Evolutionary conservation across 2,888 invertebrate genomes (phyloP), one percentile per base, ranked within the genome.

Genomic region (Hermaeophaga mercurialis): DNA sequence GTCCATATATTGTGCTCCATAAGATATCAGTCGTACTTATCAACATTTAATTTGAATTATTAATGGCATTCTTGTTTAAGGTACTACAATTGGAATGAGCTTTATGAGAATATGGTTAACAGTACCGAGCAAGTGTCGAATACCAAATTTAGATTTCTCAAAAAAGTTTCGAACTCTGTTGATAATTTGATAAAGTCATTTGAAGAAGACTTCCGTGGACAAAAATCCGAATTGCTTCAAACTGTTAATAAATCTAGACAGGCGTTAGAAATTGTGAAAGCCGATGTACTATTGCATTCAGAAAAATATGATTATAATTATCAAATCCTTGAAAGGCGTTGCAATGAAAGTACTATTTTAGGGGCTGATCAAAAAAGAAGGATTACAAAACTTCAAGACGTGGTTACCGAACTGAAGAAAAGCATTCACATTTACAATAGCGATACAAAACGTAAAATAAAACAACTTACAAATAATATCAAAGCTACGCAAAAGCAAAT

Each of bases 291-390:
- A 48, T 84, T 94, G 66, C 95, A 95, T 73, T 86, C 88, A 9
- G 95, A 95, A 74, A 95, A 95, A 75, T 82, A 96, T 48, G 91
- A 94, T 67, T 96, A 95, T 72, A 95, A 93, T 73, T 94, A 91
- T 73, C 90, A 92, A 72, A 85, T 94, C 7, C 75, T 96, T 39
- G 91, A 90, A 76, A 90, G 89, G 71, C 83, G 94, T 1, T 94
- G 94, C 75, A 93, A 93, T 64, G 95, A 96, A 75, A 92, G 91
- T 73, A 81, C 87, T 0, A 85, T 89, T 33, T 86, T 92, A 3
- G 85, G 88, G 69, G 88, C 88, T 39, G 88, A 90, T 66, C 91
- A 91, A 68, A 90, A 90, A 68, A 81, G 89, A 5, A 83, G 86
- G 63, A 80, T 91, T 4, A 89, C 88, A 64, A 89, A 88, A 78